phyloP scores from a whole-genome alignment of 2,113 vertebrate species.

The Myxocyprinus asiaticus region DNA sequence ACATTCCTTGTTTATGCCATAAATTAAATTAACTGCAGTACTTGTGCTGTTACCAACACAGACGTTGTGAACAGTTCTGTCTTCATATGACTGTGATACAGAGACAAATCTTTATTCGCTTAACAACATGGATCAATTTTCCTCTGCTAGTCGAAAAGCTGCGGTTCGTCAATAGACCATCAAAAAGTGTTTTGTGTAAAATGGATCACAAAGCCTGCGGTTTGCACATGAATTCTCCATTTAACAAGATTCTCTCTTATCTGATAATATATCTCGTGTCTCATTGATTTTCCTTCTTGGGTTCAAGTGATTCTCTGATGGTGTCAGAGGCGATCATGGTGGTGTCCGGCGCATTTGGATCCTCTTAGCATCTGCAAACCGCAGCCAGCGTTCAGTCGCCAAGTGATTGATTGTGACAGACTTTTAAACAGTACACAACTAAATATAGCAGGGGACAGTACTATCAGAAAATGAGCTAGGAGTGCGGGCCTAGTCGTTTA shows the following conservation, averaged over 20 bases:
- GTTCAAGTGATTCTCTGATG: constrained; percentile 7
- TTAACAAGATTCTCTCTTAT: constrained; percentile 7
- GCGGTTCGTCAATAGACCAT: constrained; percentile 23
- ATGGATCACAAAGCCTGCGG: neutral
- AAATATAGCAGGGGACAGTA: constrained; percentile 77
- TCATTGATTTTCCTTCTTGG: constrained; percentile 23
- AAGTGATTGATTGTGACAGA: constrained; percentile 76
- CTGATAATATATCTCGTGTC: neutral
- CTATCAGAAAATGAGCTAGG: constrained; percentile 84
- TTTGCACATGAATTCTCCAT: constrained; percentile 17
- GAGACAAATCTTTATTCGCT: constrained; percentile 1
- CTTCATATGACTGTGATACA: neutral
- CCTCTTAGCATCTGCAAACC: constrained; percentile 70
- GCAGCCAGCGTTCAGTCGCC: constrained; percentile 55
- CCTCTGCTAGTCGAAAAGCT: neutral
- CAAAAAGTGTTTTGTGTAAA: constrained; percentile 31
- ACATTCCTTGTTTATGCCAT: neutral
- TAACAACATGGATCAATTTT: constrained; percentile 13
- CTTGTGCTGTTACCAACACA: neutral
- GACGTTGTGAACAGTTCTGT: neutral
- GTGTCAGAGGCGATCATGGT: constrained; percentile 8
- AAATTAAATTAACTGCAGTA: neutral
- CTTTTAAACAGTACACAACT: constrained; percentile 84
- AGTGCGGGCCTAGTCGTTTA: constrained; percentile 78
- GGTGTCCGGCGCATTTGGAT: constrained; percentile 1